Conservation (phyloP, 2,888 invertebrate genomes). For the Notocelia uddmanniana region DNA sequence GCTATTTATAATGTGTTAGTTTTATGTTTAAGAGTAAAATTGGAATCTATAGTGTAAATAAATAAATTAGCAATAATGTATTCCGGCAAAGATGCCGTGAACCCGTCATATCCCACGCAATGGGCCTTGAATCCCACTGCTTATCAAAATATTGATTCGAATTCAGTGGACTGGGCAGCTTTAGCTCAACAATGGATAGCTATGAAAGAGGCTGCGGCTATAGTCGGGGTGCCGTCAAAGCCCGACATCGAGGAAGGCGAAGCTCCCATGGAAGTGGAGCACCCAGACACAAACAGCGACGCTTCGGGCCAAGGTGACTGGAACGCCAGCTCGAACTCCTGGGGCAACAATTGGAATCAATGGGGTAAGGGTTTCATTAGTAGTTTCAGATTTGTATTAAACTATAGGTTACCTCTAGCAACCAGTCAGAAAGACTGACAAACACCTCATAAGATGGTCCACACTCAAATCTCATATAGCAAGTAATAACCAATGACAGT, state of each 20-base stretch:
- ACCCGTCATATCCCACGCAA: constrained; percentile 88
- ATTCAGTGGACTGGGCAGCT: constrained; percentile 98
- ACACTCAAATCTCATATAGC: neutral
- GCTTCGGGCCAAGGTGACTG: constrained; percentile 69
- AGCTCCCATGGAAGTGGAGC: constrained; percentile 95
- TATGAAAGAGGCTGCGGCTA: constrained; percentile 92
- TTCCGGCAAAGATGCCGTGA: constrained; percentile 87
- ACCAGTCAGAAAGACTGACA: neutral
- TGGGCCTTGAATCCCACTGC: constrained; percentile 94
- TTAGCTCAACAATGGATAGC: constrained; percentile 99
- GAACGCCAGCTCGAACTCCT: constrained; percentile 72
- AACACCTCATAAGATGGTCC: neutral
- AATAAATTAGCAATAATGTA: constrained; percentile 74
- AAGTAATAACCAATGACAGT: too few species aligned
- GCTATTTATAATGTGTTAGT: constrained; percentile 43
- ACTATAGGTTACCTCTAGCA: constrained; percentile 1
- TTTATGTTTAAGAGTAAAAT: constrained; percentile 42
- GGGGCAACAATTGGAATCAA: constrained; percentile 78
- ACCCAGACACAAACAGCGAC: constrained; percentile 85
- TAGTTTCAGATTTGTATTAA: neutral
- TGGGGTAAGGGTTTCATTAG: constrained; percentile 71
- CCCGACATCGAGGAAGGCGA: constrained; percentile 90
- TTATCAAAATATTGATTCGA: constrained; percentile 93
- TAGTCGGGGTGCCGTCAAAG: constrained; percentile 86
- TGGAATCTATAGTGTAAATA: constrained; percentile 44